Base-by-base conservation (phyloP, 2,113 vertebrate genomes). In the Empidonax alnorum region DNA sequence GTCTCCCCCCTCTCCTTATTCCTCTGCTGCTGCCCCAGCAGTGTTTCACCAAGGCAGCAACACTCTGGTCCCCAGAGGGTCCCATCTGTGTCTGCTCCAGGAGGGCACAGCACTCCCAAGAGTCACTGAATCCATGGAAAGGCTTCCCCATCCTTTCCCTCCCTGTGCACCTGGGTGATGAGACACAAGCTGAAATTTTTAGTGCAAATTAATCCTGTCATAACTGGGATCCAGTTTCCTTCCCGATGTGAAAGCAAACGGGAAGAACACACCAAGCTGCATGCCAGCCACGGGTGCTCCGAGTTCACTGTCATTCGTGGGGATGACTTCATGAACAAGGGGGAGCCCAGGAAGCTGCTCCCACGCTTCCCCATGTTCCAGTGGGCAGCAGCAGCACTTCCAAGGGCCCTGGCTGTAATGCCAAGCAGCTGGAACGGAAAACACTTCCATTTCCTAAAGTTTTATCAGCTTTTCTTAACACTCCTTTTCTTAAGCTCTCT, bases 141-240 rank as follows among this genome's bases (percentile, higher is more conserved):
- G 15, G 28, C 49, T 71, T 52, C 25, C 53, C 28, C 8, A 5
- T 12, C 46, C 28, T 42, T 50, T 41, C 74, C 59, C 49, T 79
- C 59, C 74, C 31, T 8, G 2, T 2, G n/a, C 18, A 10, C 17
- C 31, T 42, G 4, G 0, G 58, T 33, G 71, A 94, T 33, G 37
- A 87, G 61, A 88, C 22, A 69, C 3, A 47, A 83, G 61, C 5
- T 0, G 1, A 55, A 46, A 76, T 44, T 74, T 89, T 89, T 66
- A 94, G 19, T 76, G 35, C 21, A 27, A 97, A 94, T 91, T 95
- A 91, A 93, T 94, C 89, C 49, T 79, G 79, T 88, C 73, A 39
- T 95, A 92, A 91, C 61, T 39, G 25, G 88, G 97, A 97, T 91
- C 62, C 91, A 92, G 84, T 97, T 94, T 97, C 84, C 91, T 72